phyloP scores from a whole-genome alignment of 2,113 vertebrate species.

The Labrus mixtus region DNA sequence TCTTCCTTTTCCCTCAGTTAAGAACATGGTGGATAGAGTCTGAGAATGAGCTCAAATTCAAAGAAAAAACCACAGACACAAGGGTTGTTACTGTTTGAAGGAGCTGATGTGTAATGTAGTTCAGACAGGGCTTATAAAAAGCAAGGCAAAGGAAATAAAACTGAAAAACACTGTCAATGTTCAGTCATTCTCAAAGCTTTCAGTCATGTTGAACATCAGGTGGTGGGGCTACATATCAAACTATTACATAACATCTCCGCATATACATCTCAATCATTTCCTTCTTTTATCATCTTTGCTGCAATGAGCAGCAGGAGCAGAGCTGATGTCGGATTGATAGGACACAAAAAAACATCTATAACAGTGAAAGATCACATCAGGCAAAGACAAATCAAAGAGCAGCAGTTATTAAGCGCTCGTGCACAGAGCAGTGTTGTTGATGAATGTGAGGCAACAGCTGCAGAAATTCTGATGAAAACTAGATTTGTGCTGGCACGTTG shows the following conservation, averaged over 20 bases:
- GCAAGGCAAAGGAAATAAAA: slow-evolving; percentile 9
- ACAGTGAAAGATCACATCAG: not conserved
- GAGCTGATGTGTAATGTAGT: slow-evolving; percentile 30
- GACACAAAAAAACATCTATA: not conserved
- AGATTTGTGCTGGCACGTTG: not conserved
- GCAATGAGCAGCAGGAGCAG: slow-evolving; percentile 17
- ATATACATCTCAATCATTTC: slow-evolving; percentile 22
- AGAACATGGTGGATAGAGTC: not conserved
- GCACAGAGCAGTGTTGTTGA: not conserved
- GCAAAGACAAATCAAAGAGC: slow-evolving; percentile 5
- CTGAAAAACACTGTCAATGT: slow-evolving; percentile 21
- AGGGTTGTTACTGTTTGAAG: not conserved
- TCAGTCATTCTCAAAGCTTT: slow-evolving; percentile 27
- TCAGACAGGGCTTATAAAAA: slow-evolving; percentile 27
- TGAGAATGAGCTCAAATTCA: not conserved
- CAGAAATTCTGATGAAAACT: not conserved
- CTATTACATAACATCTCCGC: too few species aligned
- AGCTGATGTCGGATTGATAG: slow-evolving; percentile 1
- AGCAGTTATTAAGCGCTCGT: not conserved
- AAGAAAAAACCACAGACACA: slow-evolving; percentile 20
- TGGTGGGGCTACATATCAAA: slow-evolving; percentile 3
- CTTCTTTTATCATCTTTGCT: slow-evolving; percentile 8
- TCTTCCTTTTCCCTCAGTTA: not conserved
- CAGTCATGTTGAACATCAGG: not conserved
- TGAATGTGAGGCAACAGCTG: not conserved